Evolutionary conservation across 1,140 invertebrate species (phyloP).

Genomic region (Rhagoletis pomonella): DNA sequence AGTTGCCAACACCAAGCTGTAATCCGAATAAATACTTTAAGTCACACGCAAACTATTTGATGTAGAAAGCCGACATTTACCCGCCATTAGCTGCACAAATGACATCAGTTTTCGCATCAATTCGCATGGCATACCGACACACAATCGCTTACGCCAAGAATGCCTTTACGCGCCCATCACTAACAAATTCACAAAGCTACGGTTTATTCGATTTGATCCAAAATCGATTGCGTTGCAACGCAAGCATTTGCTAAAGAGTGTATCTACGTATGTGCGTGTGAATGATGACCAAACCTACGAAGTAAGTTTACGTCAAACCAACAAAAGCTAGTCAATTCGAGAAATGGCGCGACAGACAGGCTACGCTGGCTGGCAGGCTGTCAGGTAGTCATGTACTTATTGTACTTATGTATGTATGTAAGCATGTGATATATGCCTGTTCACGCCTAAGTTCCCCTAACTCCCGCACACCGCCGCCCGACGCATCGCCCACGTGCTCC

Average conservation of each 20-base stretch:
- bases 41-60: conserved; percentile 16
- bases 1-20: background rate
- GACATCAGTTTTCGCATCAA: conserved; percentile 36
- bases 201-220: background rate
- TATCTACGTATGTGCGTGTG: background rate
- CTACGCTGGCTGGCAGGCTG: background rate
- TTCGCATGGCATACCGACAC: background rate
- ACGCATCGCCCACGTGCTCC: conserved; percentile 8
- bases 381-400: background rate
- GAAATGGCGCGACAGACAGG: background rate
- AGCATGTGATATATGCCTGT: background rate
- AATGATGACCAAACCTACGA: background rate
- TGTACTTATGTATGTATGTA: background rate
- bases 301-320: background rate
- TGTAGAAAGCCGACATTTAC: conserved; percentile 10
- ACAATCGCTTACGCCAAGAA: background rate
- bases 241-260: background rate
- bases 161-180: background rate
- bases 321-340: background rate
- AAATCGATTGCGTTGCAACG: background rate
- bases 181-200: background rate
- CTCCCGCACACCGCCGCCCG: background rate
- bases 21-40: conserved; percentile 29
- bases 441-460: background rate
- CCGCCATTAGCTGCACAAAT: conserved; percentile 32